Evolutionary conservation across 2,888 invertebrate species (phyloP).

Genomic region (Protodeltote pygarga): DNA sequence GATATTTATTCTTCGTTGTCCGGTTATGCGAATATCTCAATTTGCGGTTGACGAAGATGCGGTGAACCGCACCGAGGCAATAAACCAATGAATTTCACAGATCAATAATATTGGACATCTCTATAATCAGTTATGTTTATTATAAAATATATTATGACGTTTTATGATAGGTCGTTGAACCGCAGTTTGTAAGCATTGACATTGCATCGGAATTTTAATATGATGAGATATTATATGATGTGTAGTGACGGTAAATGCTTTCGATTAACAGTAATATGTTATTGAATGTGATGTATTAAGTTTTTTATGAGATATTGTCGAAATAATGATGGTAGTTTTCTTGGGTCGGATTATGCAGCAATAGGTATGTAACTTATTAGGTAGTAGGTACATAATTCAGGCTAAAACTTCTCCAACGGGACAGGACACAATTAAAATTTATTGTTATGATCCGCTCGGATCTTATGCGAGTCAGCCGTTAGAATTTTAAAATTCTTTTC

Average conservation of each 20-base stretch:
- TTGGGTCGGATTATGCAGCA: no score
- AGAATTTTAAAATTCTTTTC: no score
- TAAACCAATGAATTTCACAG: slow-evolving; percentile 33
- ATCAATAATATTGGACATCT: slow-evolving; percentile 33
- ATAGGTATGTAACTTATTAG: no score
- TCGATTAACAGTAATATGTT: slow-evolving; percentile 23
- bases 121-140: slow-evolving; percentile 33
- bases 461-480: no score
- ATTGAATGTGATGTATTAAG: slow-evolving; percentile 7
- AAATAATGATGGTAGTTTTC: no score
- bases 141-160: slow-evolving; percentile 37
- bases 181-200: slow-evolving; percentile 31
- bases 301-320: slow-evolving; percentile 15
- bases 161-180: slow-evolving; percentile 36
- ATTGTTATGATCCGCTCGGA: no score
- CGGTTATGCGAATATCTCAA: slow-evolving; percentile 58
- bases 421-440: no score
- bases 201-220: slow-evolving; percentile 45
- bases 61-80: slow-evolving; percentile 36
- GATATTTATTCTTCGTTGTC: slow-evolving; percentile 28
- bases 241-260: slow-evolving; percentile 29
- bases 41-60: slow-evolving; percentile 55
- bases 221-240: slow-evolving; percentile 33
- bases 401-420: no score
- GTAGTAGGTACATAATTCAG: no score